phyloP scores from a whole-genome alignment of 1,140 invertebrate genomes.

The Dryas iulia region DNA sequence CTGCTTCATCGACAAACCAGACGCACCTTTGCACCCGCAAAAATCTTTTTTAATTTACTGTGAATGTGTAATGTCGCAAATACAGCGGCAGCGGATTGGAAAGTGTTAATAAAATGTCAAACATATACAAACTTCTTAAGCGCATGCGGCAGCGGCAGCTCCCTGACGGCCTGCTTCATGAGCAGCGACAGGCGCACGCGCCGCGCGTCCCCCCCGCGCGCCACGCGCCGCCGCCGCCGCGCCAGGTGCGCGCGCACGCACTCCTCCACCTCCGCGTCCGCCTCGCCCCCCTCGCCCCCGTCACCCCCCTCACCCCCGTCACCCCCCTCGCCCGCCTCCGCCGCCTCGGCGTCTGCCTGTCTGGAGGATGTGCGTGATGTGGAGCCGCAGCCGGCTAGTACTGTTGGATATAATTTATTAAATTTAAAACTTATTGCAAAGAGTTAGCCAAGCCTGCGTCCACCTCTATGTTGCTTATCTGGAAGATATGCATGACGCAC shows the following conservation, averaged over 20 bases:
- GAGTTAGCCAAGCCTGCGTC: too few species aligned
- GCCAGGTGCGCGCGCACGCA: constrained; percentile 21
- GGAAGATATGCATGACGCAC: too few species aligned
- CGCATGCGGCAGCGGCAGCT: constrained; percentile 57
- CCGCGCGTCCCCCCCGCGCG: constrained; percentile 36
- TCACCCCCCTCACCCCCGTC: background rate
- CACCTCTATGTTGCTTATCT: too few species aligned
- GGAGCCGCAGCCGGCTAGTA: background rate
- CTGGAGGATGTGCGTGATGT: background rate
- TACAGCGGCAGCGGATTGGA: too few species aligned
- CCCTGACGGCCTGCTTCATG: constrained; percentile 54
- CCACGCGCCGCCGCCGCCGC: constrained; percentile 27
- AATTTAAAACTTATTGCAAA: too few species aligned
- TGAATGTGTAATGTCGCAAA: too few species aligned
- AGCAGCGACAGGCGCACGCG: constrained; percentile 51
- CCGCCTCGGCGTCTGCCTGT: background rate
- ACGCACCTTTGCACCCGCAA: too few species aligned
- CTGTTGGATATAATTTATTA: background rate
- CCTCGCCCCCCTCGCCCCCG: background rate
- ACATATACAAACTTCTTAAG: constrained; percentile 47
- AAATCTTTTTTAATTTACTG: too few species aligned
- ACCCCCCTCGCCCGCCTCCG: background rate
- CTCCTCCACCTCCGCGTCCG: constrained; percentile 6
- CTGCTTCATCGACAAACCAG: too few species aligned
- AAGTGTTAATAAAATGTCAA: too few species aligned